A percentile compares a stretch with the other conserved stretches of the same genome.
Evolutionary conservation across 2,113 vertebrate genomes (phyloP).

Genomic region (Brachyhypopomus gauderio): DNA sequence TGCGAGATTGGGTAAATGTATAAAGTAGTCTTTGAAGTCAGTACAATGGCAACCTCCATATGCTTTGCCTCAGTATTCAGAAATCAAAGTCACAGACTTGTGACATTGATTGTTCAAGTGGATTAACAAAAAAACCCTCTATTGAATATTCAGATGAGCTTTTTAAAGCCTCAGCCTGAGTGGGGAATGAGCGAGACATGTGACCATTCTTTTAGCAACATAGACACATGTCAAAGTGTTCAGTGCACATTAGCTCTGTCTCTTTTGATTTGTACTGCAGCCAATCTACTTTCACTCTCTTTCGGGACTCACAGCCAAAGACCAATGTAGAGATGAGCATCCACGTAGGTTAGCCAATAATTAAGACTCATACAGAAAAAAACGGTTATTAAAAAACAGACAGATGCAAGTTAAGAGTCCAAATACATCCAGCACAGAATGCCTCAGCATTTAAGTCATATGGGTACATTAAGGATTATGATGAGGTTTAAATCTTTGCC

Average conservation of each 20-base stretch:
- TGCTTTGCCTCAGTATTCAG: neutral
- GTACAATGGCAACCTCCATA: conserved; percentile 4
- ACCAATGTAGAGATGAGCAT: neutral
- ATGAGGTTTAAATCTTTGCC: neutral
- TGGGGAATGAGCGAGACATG: too few species aligned
- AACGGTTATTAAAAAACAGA: too few species aligned
- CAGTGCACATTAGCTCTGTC: neutral
- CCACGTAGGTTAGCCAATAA: too few species aligned
- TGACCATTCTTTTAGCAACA: neutral
- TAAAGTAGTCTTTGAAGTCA: conserved; percentile 33
- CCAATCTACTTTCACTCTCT: neutral
- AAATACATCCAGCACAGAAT: neutral
- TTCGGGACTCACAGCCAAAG: neutral
- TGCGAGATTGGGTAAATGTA: conserved; percentile 2
- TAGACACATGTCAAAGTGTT: neutral
- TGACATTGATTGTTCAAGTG: neutral
- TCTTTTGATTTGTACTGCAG: neutral
- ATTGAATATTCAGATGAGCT: too few species aligned
- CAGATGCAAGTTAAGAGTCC: too few species aligned
- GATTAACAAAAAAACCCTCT: neutral
- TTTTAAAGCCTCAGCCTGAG: too few species aligned
- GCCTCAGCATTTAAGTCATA: neutral
- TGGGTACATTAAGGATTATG: neutral
- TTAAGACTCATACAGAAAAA: too few species aligned
- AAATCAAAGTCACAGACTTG: neutral